Conservation (phyloP, 2,113 vertebrate genomes). For the Cyanoderma ruficeps region DNA sequence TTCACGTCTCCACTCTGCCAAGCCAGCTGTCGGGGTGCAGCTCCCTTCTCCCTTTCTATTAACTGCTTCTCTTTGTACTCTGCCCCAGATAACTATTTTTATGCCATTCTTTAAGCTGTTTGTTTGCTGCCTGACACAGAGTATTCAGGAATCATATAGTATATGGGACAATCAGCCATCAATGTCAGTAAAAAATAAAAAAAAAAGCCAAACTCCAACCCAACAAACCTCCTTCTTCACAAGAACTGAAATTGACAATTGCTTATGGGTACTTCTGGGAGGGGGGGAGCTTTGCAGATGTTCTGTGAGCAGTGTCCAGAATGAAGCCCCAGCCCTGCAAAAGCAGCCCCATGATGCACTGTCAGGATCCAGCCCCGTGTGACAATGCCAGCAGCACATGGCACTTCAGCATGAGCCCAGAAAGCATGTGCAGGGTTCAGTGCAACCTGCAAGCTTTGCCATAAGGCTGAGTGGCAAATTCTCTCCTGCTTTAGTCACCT, state of each 20-base stretch:
- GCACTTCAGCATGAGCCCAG: neutral
- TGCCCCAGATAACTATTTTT: constrained; percentile 42
- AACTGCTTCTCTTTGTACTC: neutral
- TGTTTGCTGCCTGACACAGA: neutral
- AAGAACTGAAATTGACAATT: neutral
- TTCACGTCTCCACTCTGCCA: neutral
- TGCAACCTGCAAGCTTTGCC: neutral
- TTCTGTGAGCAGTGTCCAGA: neutral
- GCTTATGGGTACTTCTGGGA: neutral
- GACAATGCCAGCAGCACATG: neutral
- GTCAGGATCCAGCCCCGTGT: neutral
- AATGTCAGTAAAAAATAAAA: neutral
- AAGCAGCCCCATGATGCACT: neutral
- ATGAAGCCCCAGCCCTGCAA: neutral
- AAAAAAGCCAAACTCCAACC: neutral
- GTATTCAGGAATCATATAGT: neutral
- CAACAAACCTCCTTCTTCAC: neutral
- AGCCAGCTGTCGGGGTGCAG: neutral
- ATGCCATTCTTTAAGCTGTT: neutral
- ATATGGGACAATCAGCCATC: neutral
- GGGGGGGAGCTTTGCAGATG: neutral
- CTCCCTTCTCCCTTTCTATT: neutral
- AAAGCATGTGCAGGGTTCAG: neutral
- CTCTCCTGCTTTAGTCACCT: neutral
- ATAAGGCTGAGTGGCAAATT: neutral